Evolutionary conservation across 2,888 invertebrate species (phyloP).

Genomic region (Homarus gammarus): DNA sequence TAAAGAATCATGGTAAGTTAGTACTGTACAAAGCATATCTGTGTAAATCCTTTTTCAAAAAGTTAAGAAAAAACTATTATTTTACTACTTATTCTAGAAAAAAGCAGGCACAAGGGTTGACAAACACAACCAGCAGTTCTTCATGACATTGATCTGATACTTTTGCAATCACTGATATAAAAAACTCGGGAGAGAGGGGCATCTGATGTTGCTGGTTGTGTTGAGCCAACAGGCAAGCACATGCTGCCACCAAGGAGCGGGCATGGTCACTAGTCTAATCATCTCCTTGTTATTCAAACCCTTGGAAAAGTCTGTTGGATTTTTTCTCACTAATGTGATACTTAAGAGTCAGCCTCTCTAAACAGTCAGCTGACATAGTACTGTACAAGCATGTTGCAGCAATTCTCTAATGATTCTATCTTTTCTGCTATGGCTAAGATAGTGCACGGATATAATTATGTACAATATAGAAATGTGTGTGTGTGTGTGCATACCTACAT

Average conservation of each 20-base stretch:
- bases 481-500: no score
- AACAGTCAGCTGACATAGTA: not conserved
- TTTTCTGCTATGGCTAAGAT: constrained; percentile 31
- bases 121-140: not conserved
- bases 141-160: not conserved
- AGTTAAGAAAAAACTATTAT: not conserved
- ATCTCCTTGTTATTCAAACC: constrained; percentile 15
- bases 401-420: constrained; percentile 32
- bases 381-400: constrained; percentile 30
- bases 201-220: not conserved
- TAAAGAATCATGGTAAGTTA: not conserved
- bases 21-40: not conserved
- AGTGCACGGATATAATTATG: constrained; percentile 36
- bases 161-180: not conserved
- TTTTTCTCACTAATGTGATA: constrained; percentile 22
- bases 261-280: constrained; percentile 69
- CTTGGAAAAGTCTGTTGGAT: not conserved
- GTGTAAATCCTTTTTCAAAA: not conserved
- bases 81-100: not conserved
- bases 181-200: not conserved
- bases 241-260: constrained; percentile 70
- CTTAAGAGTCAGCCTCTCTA: constrained; percentile 44
- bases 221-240: constrained; percentile 57
- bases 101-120: not conserved
- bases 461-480: constrained; percentile 22